phyloP scores from a whole-genome alignment of 2,888 invertebrate genomes.

The Andrena chrysosceles region DNA sequence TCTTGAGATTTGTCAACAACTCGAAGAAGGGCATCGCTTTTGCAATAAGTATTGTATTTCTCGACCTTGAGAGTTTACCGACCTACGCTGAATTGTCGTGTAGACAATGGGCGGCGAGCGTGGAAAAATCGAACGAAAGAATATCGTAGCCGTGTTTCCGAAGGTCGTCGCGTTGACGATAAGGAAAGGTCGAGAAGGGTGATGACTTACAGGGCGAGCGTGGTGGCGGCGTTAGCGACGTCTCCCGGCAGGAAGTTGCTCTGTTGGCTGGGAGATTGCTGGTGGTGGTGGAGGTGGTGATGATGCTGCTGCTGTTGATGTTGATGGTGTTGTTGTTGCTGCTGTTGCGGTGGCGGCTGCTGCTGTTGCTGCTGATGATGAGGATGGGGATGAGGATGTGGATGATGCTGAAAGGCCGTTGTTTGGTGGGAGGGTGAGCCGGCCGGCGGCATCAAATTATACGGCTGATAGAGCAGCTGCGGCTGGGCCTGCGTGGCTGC shows the following conservation, averaged over 20 bases:
- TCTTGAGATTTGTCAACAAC: no score
- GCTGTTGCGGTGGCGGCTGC: conserved; percentile 64
- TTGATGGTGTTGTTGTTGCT: conserved; percentile 56
- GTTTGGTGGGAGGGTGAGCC: conserved; percentile 76
- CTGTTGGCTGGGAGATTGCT: conserved; percentile 68
- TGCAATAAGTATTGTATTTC: no score
- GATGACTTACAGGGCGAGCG: conserved; percentile 76
- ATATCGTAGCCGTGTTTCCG: no score
- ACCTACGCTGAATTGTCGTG: no score
- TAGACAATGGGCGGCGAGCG: no score
- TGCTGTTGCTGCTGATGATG: conserved; percentile 62
- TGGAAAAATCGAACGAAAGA: no score
- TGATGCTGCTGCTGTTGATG: conserved; percentile 55
- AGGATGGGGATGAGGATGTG: conserved; percentile 68
- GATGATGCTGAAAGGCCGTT: conserved; percentile 75
- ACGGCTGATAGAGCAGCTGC: conserved; percentile 83
- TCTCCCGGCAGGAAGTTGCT: conserved; percentile 73
- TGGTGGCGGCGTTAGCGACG: conserved; percentile 68
- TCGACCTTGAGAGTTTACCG: no score
- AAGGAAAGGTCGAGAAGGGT: background rate
- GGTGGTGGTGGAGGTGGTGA: conserved; percentile 67
- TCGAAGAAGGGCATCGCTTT: no score
- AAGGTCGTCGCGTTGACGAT: no score
- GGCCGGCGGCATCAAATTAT: conserved; percentile 80
- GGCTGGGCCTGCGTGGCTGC: conserved; percentile 74